These are phyloP conservation scores for Cladopsammia gracilis DNA, from an alignment of 64 coral and sea anemone species.

Conservation along the genomic window DNA sequence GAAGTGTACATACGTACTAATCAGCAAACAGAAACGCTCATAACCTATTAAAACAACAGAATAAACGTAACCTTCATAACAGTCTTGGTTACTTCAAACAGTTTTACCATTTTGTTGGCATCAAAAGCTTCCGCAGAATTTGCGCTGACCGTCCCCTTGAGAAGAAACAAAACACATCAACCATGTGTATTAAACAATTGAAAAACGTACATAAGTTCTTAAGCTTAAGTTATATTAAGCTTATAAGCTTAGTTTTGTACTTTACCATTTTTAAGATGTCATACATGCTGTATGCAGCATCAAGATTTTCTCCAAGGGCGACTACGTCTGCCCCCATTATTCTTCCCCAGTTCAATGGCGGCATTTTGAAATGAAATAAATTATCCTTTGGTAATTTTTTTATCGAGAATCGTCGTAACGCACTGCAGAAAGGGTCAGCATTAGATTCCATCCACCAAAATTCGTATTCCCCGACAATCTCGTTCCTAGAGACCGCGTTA, in stretches of 20 bases:
- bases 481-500: too few relatives aligned
- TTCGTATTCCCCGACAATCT: too few relatives aligned
- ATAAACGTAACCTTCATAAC: slow-evolving; percentile 72
- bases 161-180: not conserved
- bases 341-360: slow-evolving; percentile 89
- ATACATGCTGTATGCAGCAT: slow-evolving; percentile 88
- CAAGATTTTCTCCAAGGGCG: slow-evolving; percentile 70
- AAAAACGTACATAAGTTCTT: not conserved
- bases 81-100: slow-evolving; percentile 89
- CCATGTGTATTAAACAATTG: not conserved
- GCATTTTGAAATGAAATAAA: slow-evolving; percentile 50
- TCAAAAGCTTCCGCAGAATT: slow-evolving; percentile 68
- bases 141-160: slow-evolving; percentile 64
- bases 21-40: not conserved
- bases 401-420: not conserved
- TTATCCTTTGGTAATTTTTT: not conserved
- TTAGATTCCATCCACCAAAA: too few relatives aligned
- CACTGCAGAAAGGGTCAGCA: too few relatives aligned
- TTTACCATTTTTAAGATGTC: slow-evolving; percentile 80
- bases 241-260: not conserved
- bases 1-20: too few relatives aligned
- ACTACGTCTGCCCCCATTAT: slow-evolving; percentile 75
- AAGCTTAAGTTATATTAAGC: too few relatives aligned
- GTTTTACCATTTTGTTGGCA: slow-evolving; percentile 77
- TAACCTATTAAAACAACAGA: not conserved